These are phyloP conservation scores for Melipona beecheii DNA, from an alignment of 2,888 invertebrate genomes.

Conservation along the genomic window DNA sequence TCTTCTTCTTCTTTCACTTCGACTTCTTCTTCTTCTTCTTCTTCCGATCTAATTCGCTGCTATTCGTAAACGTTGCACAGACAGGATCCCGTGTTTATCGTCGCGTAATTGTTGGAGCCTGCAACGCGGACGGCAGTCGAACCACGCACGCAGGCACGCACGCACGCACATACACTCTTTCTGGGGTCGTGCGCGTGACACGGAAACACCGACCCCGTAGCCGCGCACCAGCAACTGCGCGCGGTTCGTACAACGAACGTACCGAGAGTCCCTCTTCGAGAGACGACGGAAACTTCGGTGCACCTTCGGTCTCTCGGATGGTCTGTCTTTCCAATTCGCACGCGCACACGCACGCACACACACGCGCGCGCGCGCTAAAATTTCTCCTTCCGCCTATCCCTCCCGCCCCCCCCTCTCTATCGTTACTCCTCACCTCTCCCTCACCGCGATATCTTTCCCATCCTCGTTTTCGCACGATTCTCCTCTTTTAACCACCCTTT, in stretches of 20 bases:
- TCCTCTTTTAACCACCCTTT: conserved; percentile 20
- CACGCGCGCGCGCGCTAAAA: conserved; percentile 31
- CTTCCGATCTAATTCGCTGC: neutral
- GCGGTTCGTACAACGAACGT: conserved; percentile 63
- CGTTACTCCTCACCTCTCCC: conserved; percentile 1
- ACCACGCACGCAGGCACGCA: conserved; percentile 53
- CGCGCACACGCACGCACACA: conserved; percentile 42
- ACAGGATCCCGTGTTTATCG: conserved; percentile 26
- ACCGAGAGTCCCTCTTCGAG: conserved; percentile 67
- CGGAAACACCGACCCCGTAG: conserved; percentile 67
- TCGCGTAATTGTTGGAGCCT: conserved; percentile 21
- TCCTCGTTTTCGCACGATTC: conserved; percentile 25
- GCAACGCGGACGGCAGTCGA: conserved; percentile 30
- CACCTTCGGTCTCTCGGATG: conserved; percentile 58
- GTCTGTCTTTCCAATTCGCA: conserved; percentile 53
- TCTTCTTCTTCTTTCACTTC: neutral
- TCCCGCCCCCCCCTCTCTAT: neutral
- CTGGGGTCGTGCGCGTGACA: conserved; percentile 60
- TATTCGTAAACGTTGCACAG: neutral
- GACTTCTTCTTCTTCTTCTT: neutral
- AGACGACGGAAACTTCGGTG: conserved; percentile 69
- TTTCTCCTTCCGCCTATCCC: conserved; percentile 35
- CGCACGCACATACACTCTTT: conserved; percentile 52
- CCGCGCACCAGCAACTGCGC: conserved; percentile 68
- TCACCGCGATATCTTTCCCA: neutral